A percentile compares a stretch with the other conserved stretches of the same genome.
These are phyloP conservation scores for Pterobdella sp. DNA, from an alignment of 2,888 invertebrate species.

Conservation along the genomic window DNA sequence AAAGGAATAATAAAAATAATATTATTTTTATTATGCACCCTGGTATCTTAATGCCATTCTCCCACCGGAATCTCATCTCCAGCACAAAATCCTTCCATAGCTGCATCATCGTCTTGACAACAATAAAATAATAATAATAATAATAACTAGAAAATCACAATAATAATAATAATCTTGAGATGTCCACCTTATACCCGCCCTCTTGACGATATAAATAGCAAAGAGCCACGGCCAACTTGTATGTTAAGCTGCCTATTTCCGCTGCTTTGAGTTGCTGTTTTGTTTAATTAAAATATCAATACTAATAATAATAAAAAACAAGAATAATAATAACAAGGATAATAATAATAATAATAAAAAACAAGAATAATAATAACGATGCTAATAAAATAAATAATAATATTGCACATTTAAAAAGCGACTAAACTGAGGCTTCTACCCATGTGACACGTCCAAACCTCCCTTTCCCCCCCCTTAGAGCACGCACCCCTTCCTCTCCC, in stretches of 20 bases:
- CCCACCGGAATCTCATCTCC: constrained; percentile 82
- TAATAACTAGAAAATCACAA: not conserved
- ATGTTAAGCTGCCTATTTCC: not conserved
- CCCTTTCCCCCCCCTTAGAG: no score
- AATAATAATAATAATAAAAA: not conserved
- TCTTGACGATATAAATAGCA: not conserved
- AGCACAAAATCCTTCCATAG: constrained; percentile 87
- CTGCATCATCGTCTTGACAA: constrained; percentile 62
- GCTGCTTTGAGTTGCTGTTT: not conserved
- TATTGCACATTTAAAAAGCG: no score
- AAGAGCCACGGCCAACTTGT: not conserved
- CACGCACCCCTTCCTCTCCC: no score
- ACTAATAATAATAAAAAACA: not conserved
- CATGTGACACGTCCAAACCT: no score
- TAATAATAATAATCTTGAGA: not conserved
- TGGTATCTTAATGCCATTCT: constrained; percentile 52
- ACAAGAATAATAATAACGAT: not conserved
- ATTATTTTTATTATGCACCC: no score
- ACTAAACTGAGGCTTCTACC: no score
- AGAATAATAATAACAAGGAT: not conserved
- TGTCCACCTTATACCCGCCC: not conserved
- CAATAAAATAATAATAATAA: not conserved
- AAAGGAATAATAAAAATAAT: no score
- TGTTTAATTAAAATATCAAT: not conserved
- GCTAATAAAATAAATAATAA: not conserved